Percentiles rank a stretch among this genome's conserved stretches.
Conservation (phyloP, 2,797 vertebrate genomes). For the Chromis chromis region DNA sequence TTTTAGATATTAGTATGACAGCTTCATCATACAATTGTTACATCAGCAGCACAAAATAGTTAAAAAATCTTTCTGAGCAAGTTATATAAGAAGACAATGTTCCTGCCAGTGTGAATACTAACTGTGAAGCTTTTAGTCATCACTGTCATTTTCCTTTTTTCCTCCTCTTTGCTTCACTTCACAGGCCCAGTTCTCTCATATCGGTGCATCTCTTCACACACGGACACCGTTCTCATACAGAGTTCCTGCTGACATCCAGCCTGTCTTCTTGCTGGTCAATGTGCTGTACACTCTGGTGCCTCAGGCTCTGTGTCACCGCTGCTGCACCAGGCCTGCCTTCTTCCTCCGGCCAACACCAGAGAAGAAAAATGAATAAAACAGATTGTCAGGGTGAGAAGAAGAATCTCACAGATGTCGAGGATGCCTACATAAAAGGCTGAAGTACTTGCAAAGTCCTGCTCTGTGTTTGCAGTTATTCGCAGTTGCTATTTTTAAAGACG, state of each 20-base stretch:
- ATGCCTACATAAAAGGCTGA: conserved; percentile 30
- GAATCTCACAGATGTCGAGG: conserved; percentile 12
- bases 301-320: conserved; percentile 92
- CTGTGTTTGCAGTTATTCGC: conserved; percentile 40
- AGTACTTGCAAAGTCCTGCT: conserved; percentile 17
- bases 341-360: conserved; percentile 85
- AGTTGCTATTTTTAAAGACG: conserved; percentile 27
- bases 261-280: conserved; percentile 89
- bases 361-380: conserved; percentile 78
- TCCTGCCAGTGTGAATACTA: background rate
- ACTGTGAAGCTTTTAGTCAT: background rate
- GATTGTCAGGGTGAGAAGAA: background rate
- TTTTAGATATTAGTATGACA: background rate
- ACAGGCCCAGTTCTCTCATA: conserved; percentile 95
- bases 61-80: background rate
- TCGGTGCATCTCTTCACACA: conserved; percentile 94
- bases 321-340: conserved; percentile 88
- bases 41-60: background rate
- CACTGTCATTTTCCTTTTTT: background rate
- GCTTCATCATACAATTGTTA: background rate
- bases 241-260: conserved; percentile 88
- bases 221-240: conserved; percentile 94
- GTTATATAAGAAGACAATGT: background rate
- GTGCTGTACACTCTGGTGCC: conserved; percentile 89
- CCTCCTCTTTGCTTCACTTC: conserved; percentile 7